Evolutionary conservation across 2,888 invertebrate genomes (phyloP).

Genomic region (Rhynchonema sp.): DNA sequence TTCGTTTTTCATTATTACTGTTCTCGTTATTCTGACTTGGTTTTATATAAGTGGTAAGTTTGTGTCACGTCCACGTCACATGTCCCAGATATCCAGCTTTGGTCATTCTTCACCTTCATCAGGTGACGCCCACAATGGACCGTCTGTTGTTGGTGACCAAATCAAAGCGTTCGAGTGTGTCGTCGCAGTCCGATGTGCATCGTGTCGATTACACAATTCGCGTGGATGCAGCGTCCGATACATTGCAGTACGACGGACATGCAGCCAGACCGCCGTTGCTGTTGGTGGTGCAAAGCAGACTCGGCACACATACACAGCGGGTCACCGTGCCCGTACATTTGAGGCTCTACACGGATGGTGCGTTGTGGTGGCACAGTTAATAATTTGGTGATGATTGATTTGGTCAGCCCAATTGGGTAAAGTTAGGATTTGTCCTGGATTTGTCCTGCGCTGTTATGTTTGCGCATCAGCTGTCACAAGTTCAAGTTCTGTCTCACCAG

Average conservation of each 20-base stretch:
- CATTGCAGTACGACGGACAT: neutral
- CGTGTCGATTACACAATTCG: neutral
- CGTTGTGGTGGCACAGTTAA: too few species aligned
- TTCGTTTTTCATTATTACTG: neutral
- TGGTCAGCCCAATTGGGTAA: too few species aligned
- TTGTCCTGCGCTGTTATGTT: too few species aligned
- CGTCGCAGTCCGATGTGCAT: neutral
- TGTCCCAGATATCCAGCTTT: too few species aligned
- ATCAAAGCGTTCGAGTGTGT: neutral
- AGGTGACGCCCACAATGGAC: neutral
- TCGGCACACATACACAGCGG: neutral
- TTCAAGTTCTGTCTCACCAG: too few species aligned
- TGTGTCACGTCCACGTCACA: too few species aligned
- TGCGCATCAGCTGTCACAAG: too few species aligned
- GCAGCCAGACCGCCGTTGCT: neutral
- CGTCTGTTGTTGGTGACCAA: neutral
- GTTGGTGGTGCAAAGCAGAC: neutral
- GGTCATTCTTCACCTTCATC: too few species aligned
- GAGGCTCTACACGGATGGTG: neutral
- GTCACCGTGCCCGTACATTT: neutral
- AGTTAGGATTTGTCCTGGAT: too few species aligned
- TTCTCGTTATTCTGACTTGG: neutral
- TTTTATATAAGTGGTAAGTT: neutral
- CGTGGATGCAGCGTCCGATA: neutral
- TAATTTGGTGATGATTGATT: too few species aligned